Percentiles rank a stretch among this genome's conserved stretches.
Evolutionary conservation across 2,888 invertebrate species (phyloP).

Genomic region (Quadriops clusia): DNA sequence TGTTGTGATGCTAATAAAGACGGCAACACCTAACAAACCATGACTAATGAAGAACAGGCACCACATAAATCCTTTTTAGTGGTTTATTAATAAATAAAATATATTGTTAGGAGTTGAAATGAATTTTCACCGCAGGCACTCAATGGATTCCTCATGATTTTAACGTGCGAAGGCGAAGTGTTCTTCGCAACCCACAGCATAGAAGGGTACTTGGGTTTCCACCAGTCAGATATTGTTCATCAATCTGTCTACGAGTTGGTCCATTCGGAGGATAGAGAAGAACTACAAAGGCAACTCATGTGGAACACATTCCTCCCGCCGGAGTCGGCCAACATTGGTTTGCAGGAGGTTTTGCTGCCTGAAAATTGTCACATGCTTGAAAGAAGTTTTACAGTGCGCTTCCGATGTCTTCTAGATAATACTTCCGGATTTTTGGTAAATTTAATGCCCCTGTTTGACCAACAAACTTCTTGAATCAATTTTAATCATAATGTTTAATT

Average conservation of each 20-base stretch:
- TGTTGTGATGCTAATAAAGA: too few species aligned
- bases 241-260: conserved; percentile 98
- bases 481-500: conserved; percentile 2
- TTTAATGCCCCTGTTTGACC: too few species aligned
- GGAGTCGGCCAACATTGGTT: conserved; percentile 61
- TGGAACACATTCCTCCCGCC: conserved; percentile 89
- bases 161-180: conserved; percentile 98
- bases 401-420: conserved; percentile 96
- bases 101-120: too few species aligned
- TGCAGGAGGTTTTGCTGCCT: conserved; percentile 80
- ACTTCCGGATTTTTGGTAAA: conserved; percentile 97
- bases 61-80: too few species aligned
- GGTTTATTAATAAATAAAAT: too few species aligned
- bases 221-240: conserved; percentile 99
- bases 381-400: conserved; percentile 95
- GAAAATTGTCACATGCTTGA: conserved; percentile 86
- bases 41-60: too few species aligned
- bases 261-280: conserved; percentile 97
- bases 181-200: conserved; percentile 99
- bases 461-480: neutral
- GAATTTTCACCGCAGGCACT: conserved; percentile 63
- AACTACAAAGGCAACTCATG: conserved; percentile 85
- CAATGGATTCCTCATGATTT: conserved; percentile 97
- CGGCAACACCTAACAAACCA: too few species aligned
- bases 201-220: conserved; percentile 98